A percentile compares a stretch with the other conserved stretches of the same genome.
These are phyloP conservation scores for Gobiocypris rarus DNA, from an alignment of 2,113 vertebrate species.

Conservation along the genomic window DNA sequence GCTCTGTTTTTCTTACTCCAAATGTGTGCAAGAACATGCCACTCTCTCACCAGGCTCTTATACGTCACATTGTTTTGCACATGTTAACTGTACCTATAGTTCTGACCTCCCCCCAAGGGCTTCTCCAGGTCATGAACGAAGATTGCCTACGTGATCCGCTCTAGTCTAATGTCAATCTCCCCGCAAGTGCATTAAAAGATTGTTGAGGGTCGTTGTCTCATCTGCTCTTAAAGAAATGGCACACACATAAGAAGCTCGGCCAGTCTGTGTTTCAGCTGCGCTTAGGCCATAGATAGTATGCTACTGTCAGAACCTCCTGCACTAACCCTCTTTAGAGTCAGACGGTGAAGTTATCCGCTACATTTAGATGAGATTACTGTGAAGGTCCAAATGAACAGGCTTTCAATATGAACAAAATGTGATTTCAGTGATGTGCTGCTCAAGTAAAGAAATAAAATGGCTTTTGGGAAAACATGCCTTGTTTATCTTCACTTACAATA, in stretches of 20 bases:
- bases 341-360: neutral
- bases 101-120: conserved; percentile 47
- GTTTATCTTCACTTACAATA: neutral
- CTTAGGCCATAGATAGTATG: neutral
- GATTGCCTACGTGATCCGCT: conserved; percentile 61
- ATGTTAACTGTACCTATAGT: conserved; percentile 11
- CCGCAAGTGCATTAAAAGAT: conserved; percentile 68
- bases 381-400: neutral
- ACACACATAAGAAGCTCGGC: conserved; percentile 22
- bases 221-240: conserved; percentile 21
- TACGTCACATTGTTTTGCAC: neutral
- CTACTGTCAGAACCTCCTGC: neutral
- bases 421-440: neutral
- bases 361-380: neutral
- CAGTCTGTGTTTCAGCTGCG: neutral
- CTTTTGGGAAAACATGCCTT: neutral
- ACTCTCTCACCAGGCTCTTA: conserved; percentile 33
- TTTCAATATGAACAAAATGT: neutral
- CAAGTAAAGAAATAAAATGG: conserved; percentile 1
- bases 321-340: conserved; percentile 8
- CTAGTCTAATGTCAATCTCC: conserved; percentile 51
- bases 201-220: conserved; percentile 50
- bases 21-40: conserved; percentile 60
- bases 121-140: conserved; percentile 54
- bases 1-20: conserved; percentile 2